Evolutionary conservation across 2,113 vertebrate species (phyloP).

Genomic region (Sylvicapra grimmia): DNA sequence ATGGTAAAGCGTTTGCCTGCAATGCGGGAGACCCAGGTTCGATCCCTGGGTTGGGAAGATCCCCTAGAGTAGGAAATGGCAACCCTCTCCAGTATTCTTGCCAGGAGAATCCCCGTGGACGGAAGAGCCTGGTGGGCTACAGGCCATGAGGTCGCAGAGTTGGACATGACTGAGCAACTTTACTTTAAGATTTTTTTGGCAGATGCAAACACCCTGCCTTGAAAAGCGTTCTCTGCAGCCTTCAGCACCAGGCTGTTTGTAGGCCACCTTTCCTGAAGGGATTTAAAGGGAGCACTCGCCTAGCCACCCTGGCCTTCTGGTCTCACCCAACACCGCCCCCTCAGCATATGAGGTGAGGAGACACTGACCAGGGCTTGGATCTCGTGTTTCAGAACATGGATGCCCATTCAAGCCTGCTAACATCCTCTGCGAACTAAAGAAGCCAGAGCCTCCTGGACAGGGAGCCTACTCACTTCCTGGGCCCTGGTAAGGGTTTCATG

Average conservation of each 20-base stretch:
- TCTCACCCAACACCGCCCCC: not conserved
- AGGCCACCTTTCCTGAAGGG: not conserved
- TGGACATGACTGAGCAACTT: accelerated
- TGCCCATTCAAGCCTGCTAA: not conserved
- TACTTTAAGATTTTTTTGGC: not conserved
- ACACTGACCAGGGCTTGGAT: not conserved
- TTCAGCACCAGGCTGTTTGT: not conserved
- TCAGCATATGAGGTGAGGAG: not conserved
- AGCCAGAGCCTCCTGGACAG: not conserved
- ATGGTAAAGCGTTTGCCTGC: not conserved
- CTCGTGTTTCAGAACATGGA: not conserved
- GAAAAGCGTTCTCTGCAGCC: not conserved
- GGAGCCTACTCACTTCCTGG: not conserved
- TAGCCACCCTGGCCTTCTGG: not conserved
- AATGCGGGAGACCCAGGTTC: not conserved
- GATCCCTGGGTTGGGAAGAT: not conserved
- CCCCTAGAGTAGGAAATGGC: not conserved
- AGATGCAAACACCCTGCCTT: not conserved
- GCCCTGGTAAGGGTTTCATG: not conserved
- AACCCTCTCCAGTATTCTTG: not conserved
- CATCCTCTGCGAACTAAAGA: too few species aligned
- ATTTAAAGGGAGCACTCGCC: not conserved
- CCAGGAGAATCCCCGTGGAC: not conserved
- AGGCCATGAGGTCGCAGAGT: not conserved
- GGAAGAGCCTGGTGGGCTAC: not conserved